Evolutionary conservation across 2,888 invertebrate genomes (phyloP).

Genomic region (Caenorhabditis sp.): DNA sequence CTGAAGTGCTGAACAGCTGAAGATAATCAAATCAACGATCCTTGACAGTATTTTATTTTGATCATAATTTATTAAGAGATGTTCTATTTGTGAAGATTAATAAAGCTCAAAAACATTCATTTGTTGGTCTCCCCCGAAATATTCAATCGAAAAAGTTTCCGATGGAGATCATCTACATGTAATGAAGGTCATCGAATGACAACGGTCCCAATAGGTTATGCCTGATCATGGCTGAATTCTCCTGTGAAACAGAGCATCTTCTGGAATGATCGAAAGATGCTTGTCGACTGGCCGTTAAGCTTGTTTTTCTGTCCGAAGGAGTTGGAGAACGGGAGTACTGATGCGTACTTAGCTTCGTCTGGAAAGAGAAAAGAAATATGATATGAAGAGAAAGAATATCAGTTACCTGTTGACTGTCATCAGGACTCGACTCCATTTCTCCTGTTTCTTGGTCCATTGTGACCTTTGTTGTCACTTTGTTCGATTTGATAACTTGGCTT

Average conservation of each 20-base stretch:
- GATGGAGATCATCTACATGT: constrained; percentile 70
- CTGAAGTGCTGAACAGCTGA: constrained; percentile 37
- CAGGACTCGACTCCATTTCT: constrained; percentile 21
- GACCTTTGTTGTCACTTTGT: constrained; percentile 57
- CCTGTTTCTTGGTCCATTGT: constrained; percentile 22
- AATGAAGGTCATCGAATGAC: constrained; percentile 81
- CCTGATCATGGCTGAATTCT: constrained; percentile 74
- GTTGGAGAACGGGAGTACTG: constrained; percentile 49
- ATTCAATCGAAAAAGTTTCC: not conserved
- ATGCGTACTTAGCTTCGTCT: constrained; percentile 36
- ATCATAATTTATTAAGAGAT: constrained; percentile 47
- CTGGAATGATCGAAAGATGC: constrained; percentile 44
- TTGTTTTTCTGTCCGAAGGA: constrained; percentile 38
- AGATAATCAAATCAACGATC: constrained; percentile 16
- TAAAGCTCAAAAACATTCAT: constrained; percentile 1
- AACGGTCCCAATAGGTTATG: constrained; percentile 81
- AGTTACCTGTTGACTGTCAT: constrained; percentile 37
- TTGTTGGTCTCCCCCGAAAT: not conserved
- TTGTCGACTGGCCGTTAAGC: constrained; percentile 35
- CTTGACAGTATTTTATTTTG: constrained; percentile 38
- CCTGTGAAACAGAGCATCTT: constrained; percentile 55
- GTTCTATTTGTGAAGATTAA: constrained; percentile 37
- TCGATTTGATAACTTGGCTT: constrained; percentile 66
- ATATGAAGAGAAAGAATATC: constrained; percentile 4
- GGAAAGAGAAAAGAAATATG: constrained; percentile 4